Conservation (phyloP, 1,140 invertebrate genomes). For the Musca domestica region DNA sequence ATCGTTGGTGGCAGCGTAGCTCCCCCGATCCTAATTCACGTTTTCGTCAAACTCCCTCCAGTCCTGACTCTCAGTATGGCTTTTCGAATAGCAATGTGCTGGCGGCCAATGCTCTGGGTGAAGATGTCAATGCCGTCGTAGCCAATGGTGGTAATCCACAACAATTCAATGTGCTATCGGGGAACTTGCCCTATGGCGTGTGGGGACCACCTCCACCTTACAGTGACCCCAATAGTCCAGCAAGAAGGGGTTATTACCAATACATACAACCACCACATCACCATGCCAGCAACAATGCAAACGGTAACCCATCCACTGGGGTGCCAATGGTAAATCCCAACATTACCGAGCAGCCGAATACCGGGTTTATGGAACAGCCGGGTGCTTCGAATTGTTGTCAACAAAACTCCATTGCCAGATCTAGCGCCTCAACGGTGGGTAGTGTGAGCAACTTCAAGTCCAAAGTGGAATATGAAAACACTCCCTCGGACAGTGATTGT, state of each 20-base stretch:
- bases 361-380: slow-evolving; percentile 24
- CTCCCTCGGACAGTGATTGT: slow-evolving; percentile 51
- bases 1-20: slow-evolving; percentile 57
- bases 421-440: slow-evolving; percentile 32
- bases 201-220: slow-evolving; percentile 76
- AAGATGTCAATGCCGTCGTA: slow-evolving; percentile 28
- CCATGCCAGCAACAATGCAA: slow-evolving; percentile 35
- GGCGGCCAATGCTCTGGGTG: slow-evolving; percentile 39
- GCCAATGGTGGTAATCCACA: slow-evolving; percentile 27
- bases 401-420: background rate
- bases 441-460: slow-evolving; percentile 19
- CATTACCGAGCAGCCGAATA: background rate
- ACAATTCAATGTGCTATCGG: slow-evolving; percentile 37
- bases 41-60: slow-evolving; percentile 53
- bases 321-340: background rate
- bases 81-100: slow-evolving; percentile 53
- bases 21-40: slow-evolving; percentile 41
- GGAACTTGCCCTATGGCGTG: slow-evolving; percentile 53
- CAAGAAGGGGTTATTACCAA: slow-evolving; percentile 55
- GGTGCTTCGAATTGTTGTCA: slow-evolving; percentile 13
- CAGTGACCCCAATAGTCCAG: slow-evolving; percentile 69
- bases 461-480: slow-evolving; percentile 30
- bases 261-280: slow-evolving; percentile 45
- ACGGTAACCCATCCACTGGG: slow-evolving; percentile 31
- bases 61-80: slow-evolving; percentile 67